Evolutionary conservation across 2,113 vertebrate species (phyloP).

Genomic region (Anhinga rufa): DNA sequence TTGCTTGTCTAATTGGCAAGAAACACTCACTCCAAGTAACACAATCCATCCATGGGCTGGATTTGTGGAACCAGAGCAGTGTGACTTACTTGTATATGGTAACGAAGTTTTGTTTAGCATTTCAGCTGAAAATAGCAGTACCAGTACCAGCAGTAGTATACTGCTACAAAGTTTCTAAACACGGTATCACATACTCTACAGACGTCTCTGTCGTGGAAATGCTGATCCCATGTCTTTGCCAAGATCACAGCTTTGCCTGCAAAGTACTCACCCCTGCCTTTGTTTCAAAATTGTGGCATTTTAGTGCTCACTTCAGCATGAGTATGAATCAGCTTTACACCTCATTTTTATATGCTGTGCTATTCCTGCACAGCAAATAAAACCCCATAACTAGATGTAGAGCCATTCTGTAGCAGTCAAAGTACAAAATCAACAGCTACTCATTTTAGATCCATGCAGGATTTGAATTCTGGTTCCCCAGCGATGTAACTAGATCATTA

Average conservation of each 20-base stretch:
- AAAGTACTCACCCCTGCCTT: not conserved
- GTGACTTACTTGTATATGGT: not conserved
- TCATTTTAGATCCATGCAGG: not conserved
- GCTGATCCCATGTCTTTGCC: not conserved
- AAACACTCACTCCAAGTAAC: not conserved
- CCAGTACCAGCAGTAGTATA: not conserved
- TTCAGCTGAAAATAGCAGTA: not conserved
- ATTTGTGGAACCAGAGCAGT: not conserved
- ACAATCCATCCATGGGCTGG: not conserved
- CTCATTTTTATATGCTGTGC: not conserved
- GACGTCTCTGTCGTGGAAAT: not conserved
- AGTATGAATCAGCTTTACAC: not conserved
- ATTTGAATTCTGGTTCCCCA: not conserved
- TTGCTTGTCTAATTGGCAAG: not conserved
- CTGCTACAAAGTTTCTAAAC: not conserved
- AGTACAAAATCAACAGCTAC: not conserved
- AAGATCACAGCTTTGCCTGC: not conserved
- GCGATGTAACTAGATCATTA: not conserved
- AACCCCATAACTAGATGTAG: not conserved
- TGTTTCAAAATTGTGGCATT: not conserved
- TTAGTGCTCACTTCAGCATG: not conserved
- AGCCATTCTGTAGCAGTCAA: not conserved
- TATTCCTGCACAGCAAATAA: not conserved
- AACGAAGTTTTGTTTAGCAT: not conserved
- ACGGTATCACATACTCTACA: not conserved